Percentiles rank a stretch among this genome's conserved stretches.
Evolutionary conservation across 2,113 vertebrate genomes (phyloP).

Genomic region (Argyrosomus japonicus): DNA sequence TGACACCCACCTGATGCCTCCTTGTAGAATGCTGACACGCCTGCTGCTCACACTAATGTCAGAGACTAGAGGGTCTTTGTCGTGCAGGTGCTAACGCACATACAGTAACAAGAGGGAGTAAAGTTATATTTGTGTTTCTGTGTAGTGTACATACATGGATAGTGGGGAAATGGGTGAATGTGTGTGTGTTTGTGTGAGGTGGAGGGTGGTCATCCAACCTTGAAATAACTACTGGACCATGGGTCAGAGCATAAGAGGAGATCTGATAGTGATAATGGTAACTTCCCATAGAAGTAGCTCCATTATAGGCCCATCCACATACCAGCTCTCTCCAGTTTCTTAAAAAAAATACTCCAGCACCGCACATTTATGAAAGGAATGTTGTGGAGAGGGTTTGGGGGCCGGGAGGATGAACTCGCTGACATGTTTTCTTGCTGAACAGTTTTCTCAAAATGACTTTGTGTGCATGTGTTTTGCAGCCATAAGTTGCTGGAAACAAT

Average conservation of each 20-base stretch:
- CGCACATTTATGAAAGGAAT: slow-evolving; percentile 82
- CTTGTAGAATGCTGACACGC: slow-evolving; percentile 56
- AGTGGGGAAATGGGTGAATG: neutral
- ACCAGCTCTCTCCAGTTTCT: slow-evolving; percentile 74
- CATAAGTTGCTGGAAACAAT: neutral
- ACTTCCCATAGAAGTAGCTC: slow-evolving; percentile 49
- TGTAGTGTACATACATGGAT: neutral
- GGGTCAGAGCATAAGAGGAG: slow-evolving; percentile 61
- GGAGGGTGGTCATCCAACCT: slow-evolving; percentile 43
- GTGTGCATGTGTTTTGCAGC: slow-evolving; percentile 7
- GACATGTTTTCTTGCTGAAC: slow-evolving; percentile 45
- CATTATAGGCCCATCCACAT: slow-evolving; percentile 66
- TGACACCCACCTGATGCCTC: slow-evolving; percentile 38
- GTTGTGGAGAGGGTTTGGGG: slow-evolving; percentile 63
- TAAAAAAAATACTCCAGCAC: slow-evolving; percentile 63
- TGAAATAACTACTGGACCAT: slow-evolving; percentile 61
- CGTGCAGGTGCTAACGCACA: slow-evolving; percentile 53
- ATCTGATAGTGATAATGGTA: slow-evolving; percentile 62
- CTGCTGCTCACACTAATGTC: slow-evolving; percentile 58
- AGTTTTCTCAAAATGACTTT: slow-evolving; percentile 36
- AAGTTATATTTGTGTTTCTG: slow-evolving; percentile 33
- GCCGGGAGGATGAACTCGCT: slow-evolving; percentile 57
- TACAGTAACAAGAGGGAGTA: slow-evolving; percentile 58
- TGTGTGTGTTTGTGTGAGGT: slow-evolving; percentile 9
- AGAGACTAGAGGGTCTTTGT: slow-evolving; percentile 44